Conservation (phyloP, 1,140 invertebrate species). For the Cydia fagiglandana region DNA sequence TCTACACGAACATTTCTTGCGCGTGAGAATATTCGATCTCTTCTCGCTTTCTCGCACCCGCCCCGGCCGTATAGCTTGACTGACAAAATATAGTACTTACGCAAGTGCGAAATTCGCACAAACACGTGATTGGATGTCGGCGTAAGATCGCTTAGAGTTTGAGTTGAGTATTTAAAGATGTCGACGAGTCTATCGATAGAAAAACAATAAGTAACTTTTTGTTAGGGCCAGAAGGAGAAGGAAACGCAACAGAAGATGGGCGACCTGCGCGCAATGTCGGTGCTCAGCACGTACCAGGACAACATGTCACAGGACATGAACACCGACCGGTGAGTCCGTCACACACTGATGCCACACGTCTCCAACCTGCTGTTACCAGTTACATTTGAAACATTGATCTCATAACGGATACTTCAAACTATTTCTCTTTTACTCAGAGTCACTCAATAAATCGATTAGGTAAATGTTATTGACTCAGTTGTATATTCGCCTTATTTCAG, state of each 20-base stretch:
- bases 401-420: neutral
- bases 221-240: constrained; percentile 67
- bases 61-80: no score
- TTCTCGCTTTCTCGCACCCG: no score
- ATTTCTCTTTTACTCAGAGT: neutral
- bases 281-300: constrained; percentile 74
- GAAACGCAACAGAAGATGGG: constrained; percentile 60
- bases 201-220: constrained; percentile 39
- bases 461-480: neutral
- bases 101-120: no score
- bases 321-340: constrained; percentile 74
- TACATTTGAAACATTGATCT: neutral
- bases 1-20: no score
- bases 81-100: no score
- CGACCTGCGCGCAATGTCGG: constrained; percentile 75
- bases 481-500: neutral
- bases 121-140: neutral
- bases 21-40: no score
- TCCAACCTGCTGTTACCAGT: neutral
- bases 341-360: constrained; percentile 31
- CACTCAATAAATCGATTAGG: neutral
- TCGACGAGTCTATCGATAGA: neutral
- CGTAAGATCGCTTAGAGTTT: neutral
- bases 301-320: constrained; percentile 78
- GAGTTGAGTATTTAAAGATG: neutral